phyloP scores from a whole-genome alignment of 2,888 invertebrate species.

The Carcina quercana region DNA sequence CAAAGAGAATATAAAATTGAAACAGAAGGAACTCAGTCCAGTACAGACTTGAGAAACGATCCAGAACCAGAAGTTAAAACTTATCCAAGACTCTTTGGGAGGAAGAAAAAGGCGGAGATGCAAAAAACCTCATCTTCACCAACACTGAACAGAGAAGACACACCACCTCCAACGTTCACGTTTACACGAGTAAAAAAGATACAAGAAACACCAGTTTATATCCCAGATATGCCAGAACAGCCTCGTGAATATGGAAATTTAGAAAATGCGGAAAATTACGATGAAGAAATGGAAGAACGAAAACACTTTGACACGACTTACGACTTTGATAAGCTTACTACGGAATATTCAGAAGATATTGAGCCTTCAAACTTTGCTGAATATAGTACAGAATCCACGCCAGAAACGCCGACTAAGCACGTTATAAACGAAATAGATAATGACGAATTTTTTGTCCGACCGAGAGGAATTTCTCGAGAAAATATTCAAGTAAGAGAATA shows the following conservation, averaged over 20 bases:
- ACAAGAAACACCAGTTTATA: slow-evolving; percentile 52
- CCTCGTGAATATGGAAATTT: slow-evolving; percentile 67
- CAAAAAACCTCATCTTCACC: slow-evolving; percentile 71
- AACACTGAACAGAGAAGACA: slow-evolving; percentile 67
- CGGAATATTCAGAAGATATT: slow-evolving; percentile 70
- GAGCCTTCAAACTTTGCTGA: slow-evolving; percentile 32
- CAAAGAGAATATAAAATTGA: slow-evolving; percentile 60
- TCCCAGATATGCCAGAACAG: slow-evolving; percentile 52
- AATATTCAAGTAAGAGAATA: slow-evolving; percentile 86
- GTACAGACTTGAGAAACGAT: slow-evolving; percentile 50
- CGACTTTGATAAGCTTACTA: slow-evolving; percentile 73
- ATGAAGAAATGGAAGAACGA: slow-evolving; percentile 50
- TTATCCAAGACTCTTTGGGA: slow-evolving; percentile 81
- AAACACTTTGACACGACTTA: slow-evolving; percentile 53
- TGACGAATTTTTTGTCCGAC: slow-evolving; percentile 89
- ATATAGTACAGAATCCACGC: slow-evolving; percentile 34
- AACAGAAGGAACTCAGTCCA: slow-evolving; percentile 50
- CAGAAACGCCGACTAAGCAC: slow-evolving; percentile 55
- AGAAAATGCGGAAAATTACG: slow-evolving; percentile 33
- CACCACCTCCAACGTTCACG: slow-evolving; percentile 76
- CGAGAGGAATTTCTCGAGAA: slow-evolving; percentile 87
- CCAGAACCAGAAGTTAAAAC: slow-evolving; percentile 83
- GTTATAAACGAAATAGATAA: slow-evolving; percentile 87
- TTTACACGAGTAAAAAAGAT: slow-evolving; percentile 78
- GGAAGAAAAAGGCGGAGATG: slow-evolving; percentile 57